Conservation (phyloP, 2,113 vertebrate species). For the Plestiodon gilberti region DNA sequence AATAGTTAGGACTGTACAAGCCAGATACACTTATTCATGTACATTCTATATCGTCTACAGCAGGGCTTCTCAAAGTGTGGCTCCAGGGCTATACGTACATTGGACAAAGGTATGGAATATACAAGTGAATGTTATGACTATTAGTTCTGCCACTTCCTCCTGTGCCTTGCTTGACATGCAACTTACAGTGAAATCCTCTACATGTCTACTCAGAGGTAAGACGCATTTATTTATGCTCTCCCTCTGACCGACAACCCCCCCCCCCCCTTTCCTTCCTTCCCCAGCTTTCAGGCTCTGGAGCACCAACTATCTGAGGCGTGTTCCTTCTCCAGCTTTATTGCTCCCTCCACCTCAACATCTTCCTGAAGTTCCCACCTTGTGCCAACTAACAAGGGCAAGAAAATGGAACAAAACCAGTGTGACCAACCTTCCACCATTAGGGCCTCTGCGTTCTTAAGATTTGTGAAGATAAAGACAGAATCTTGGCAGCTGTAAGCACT, state of each 20-base stretch:
- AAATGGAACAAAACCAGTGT: no score
- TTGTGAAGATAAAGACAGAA: no score
- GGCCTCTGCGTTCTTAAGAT: no score
- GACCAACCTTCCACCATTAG: no score
- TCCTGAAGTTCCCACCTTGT: no score
- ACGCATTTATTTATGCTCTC: background rate
- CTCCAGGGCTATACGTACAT: background rate
- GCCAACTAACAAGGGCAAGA: no score
- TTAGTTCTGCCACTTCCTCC: background rate
- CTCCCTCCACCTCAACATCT: background rate
- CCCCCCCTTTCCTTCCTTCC: background rate
- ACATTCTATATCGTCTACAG: background rate
- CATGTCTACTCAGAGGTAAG: background rate
- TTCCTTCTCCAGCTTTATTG: background rate
- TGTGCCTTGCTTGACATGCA: background rate
- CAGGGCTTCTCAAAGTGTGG: no score
- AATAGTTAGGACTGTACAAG: background rate
- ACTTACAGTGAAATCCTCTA: background rate
- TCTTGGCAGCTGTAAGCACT: no score
- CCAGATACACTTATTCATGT: fast-evolving
- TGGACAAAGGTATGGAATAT: background rate
- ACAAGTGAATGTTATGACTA: background rate
- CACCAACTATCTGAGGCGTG: background rate
- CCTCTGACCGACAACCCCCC: background rate
- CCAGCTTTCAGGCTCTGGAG: background rate